phyloP scores from a whole-genome alignment of 1,140 invertebrate genomes.

The Drosophila chauvacae region DNA sequence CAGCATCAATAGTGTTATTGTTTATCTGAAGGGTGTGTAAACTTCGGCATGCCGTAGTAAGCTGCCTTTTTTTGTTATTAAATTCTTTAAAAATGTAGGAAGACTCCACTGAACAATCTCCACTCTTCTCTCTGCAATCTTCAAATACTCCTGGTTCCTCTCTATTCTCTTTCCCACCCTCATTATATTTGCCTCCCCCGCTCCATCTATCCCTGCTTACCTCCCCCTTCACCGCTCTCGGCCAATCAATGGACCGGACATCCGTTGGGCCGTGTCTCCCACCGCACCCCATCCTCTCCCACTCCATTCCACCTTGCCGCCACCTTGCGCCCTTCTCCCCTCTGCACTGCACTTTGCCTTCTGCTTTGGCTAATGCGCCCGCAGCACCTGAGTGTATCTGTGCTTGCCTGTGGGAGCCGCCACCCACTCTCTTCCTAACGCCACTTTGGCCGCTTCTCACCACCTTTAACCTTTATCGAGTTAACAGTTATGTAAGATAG shows the following conservation, averaged over 20 bases:
- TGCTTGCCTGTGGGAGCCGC: neutral
- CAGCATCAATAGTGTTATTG: neutral
- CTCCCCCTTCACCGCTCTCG: neutral
- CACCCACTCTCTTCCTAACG: slow-evolving; percentile 2
- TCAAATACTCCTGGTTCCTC: neutral
- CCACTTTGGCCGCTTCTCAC: neutral
- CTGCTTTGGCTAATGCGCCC: slow-evolving; percentile 27
- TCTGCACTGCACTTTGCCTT: slow-evolving; percentile 21
- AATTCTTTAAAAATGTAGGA: neutral
- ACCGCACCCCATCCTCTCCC: slow-evolving; percentile 6
- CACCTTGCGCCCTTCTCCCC: neutral
- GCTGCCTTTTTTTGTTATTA: neutral
- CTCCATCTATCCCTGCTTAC: neutral
- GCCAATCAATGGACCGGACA: slow-evolving; percentile 49
- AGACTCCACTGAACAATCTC: neutral
- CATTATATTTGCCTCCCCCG: neutral
- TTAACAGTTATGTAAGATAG: neutral
- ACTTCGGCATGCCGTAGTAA: neutral
- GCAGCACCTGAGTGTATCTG: slow-evolving; percentile 19
- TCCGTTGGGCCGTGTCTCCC: slow-evolving; percentile 22
- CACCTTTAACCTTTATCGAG: slow-evolving; percentile 23
- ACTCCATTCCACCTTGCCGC: neutral
- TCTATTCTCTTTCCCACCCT: neutral
- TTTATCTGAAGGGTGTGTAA: neutral
- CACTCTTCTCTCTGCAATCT: neutral